Evolutionary conservation across 2,888 invertebrate species (phyloP).

Genomic region (Agrilus cyanescens): DNA sequence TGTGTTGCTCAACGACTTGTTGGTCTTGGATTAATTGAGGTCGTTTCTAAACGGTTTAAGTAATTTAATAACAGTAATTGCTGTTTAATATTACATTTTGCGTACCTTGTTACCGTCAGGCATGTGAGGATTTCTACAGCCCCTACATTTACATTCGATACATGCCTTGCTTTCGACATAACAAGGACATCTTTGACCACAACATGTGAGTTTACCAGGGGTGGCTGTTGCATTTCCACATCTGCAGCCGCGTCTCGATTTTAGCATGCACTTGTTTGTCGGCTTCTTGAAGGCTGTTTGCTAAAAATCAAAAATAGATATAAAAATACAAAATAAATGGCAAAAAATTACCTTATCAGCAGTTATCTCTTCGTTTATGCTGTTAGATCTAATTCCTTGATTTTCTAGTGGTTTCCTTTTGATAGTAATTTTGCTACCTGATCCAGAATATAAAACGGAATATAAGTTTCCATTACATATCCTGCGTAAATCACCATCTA

Average conservation of each 20-base stretch:
- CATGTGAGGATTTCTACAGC: slow-evolving; percentile 83
- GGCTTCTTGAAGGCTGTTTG: slow-evolving; percentile 41
- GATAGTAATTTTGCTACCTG: slow-evolving; percentile 73
- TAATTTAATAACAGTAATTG: neutral
- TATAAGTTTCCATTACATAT: slow-evolving; percentile 39
- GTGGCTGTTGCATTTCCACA: slow-evolving; percentile 85
- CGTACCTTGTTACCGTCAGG: slow-evolving; percentile 68
- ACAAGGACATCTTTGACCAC: slow-evolving; percentile 88
- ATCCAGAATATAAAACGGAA: slow-evolving; percentile 69
- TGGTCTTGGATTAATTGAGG: slow-evolving; percentile 6
- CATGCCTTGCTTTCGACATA: slow-evolving; percentile 86
- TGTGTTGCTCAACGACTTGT: slow-evolving; percentile 17
- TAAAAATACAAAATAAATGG: neutral
- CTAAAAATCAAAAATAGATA: slow-evolving; percentile 18
- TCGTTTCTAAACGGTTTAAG: neutral
- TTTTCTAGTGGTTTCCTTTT: slow-evolving; percentile 54
- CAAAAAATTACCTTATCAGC: slow-evolving; percentile 22
- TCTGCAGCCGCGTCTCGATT: slow-evolving; percentile 64
- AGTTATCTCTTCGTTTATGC: too few species aligned
- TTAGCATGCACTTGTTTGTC: slow-evolving; percentile 30
- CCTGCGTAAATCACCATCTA: slow-evolving; percentile 13
- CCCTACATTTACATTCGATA: slow-evolving; percentile 80
- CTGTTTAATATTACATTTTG: slow-evolving; percentile 2
- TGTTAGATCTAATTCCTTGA: slow-evolving; percentile 34
- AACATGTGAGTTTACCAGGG: slow-evolving; percentile 84